These are phyloP conservation scores for Ashinkailepas kermadecensis DNA, from an alignment of 2,888 invertebrate genomes.

Conservation along the genomic window DNA sequence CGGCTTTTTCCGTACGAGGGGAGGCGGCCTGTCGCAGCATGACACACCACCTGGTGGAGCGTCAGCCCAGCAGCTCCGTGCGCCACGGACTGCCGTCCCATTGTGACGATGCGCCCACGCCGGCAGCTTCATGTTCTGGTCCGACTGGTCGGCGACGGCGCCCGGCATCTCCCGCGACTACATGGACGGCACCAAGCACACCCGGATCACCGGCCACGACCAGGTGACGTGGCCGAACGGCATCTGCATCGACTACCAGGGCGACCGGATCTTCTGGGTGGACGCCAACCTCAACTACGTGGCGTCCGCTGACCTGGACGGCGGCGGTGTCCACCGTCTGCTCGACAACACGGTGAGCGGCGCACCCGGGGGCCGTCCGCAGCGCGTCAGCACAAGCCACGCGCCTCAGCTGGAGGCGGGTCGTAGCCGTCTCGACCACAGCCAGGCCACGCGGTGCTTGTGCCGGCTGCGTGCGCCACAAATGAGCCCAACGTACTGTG, in stretches of 20 bases:
- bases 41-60: too few relatives aligned
- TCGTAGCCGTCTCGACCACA: too few relatives aligned
- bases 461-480: too few relatives aligned
- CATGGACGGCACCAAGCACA: slow-evolving; percentile 60
- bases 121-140: slow-evolving; percentile 64
- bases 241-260: slow-evolving; percentile 72
- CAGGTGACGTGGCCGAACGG: slow-evolving; percentile 78
- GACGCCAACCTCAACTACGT: slow-evolving; percentile 77
- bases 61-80: too few relatives aligned
- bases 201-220: slow-evolving; percentile 43
- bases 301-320: slow-evolving; percentile 64
- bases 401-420: too few relatives aligned
- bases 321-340: slow-evolving; percentile 58
- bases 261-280: slow-evolving; percentile 77
- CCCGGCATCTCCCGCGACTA: slow-evolving; percentile 72
- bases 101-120: slow-evolving; percentile 6
- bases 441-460: too few relatives aligned
- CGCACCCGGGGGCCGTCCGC: too few relatives aligned
- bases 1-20: too few relatives aligned
- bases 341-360: slow-evolving; percentile 49
- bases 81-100: too few relatives aligned
- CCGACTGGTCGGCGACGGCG: slow-evolving; percentile 70
- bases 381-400: too few relatives aligned
- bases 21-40: too few relatives aligned
- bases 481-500: too few relatives aligned